A percentile compares a stretch with the other conserved stretches of the same genome.
phyloP scores from a whole-genome alignment of 1,140 invertebrate genomes.

The Agrypnia vestita region DNA sequence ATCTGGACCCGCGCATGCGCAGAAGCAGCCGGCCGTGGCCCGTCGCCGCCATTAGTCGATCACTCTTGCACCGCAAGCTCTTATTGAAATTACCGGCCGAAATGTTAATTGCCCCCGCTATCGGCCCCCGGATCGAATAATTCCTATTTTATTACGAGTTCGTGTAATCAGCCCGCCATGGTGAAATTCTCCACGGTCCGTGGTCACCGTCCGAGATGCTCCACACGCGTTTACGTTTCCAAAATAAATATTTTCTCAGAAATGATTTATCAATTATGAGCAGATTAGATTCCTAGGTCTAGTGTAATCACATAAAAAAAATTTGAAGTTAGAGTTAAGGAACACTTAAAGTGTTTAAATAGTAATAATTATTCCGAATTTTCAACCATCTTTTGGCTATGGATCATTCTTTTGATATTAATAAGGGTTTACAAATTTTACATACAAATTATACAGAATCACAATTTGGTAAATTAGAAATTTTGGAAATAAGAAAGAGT shows the following conservation, averaged over 20 bases:
- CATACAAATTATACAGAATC: no score
- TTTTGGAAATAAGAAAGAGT: no score
- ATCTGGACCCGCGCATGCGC: background rate
- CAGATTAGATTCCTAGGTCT: no score
- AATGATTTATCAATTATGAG: no score
- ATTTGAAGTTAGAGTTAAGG: no score
- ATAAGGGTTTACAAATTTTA: no score
- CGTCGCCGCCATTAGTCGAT: conserved; percentile 41
- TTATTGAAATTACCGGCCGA: conserved; percentile 52
- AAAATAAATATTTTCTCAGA: background rate
- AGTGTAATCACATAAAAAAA: no score
- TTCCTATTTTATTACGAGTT: conserved; percentile 48
- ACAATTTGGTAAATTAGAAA: no score
- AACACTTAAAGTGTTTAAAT: no score
- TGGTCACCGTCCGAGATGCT: background rate
- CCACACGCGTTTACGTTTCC: background rate
- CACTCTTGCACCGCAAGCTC: conserved; percentile 40
- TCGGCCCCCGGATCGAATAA: conserved; percentile 49
- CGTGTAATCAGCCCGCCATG: conserved; percentile 34
- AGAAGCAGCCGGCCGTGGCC: background rate
- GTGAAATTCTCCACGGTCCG: conserved; percentile 14
- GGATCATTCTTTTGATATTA: no score
- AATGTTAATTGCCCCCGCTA: conserved; percentile 53
- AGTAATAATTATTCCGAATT: no score
- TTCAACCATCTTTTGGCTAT: no score